Base-by-base conservation (phyloP, 2,113 vertebrate genomes). In the Odobenus rosmarus region DNA sequence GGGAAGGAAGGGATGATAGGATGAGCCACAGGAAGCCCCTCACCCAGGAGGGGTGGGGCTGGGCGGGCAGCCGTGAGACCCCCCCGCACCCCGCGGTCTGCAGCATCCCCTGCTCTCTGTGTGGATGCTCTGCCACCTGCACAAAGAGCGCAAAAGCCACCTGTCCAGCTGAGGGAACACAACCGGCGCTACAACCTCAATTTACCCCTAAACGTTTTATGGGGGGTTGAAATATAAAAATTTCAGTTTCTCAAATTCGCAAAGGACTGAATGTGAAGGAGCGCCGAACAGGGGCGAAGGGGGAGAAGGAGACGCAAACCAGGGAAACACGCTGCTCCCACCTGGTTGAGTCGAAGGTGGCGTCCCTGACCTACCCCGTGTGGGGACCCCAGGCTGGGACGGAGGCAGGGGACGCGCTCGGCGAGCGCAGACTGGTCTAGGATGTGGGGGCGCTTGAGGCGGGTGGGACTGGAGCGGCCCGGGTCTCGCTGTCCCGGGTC, bases 11-110 rank as follows among this genome's bases (percentile, higher is more conserved):
- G 26, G 55, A 31, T 2, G 42, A 57, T 2, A n/a, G 21, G n/a
- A 64, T 0, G 21, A 9, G 39, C 33, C 2, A 7, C 93, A 12
- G 46, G 46, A 23, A 88, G 42, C 33, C 62, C 42, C 72, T 1
- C 0, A 9, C 21, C 26, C 0, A 0, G 12, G 39, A 57, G 7
- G n/a, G 59, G 46, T 2, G 79, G 33, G 36, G 57, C n/a, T 4
- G 90, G 23, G 59, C 13, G 0, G 23, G 36, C 9, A 2, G 8
- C 31, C 9, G 19, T 0, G 0, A 2, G 15, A 6, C 14, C 67
- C 67, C 19, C 14, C 7, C 7, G 4, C 4, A 1, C 10, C 10
- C 88, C 1, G 2, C 6, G 31, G 62, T 67, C 62, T 33, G 31
- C 14, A 67, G 15, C 31, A 33, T 46, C 42, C 24, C 72, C 69